Conservation (phyloP, 2,113 vertebrate species). For the Neotragus pygmaeus region DNA sequence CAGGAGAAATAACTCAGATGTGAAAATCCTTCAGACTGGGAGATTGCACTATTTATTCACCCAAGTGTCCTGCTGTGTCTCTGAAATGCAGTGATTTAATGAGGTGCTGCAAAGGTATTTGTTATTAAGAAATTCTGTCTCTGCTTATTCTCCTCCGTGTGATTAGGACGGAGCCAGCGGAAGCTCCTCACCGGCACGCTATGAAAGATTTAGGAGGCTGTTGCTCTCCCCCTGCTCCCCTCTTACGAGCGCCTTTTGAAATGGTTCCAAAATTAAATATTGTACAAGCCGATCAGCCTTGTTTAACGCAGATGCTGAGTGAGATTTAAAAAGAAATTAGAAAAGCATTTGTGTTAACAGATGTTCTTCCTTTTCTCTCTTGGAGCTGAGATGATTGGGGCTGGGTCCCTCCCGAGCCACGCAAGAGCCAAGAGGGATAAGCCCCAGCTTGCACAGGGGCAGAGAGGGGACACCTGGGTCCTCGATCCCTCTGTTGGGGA, state of each 20-base stretch:
- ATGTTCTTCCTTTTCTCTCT: slow-evolving; percentile 74
- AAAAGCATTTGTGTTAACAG: slow-evolving; percentile 78
- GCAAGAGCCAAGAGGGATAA: slow-evolving; percentile 14
- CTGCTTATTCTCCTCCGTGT: slow-evolving; percentile 48
- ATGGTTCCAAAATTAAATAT: slow-evolving; percentile 75
- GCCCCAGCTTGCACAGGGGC: not conserved
- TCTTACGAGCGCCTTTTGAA: slow-evolving; percentile 66
- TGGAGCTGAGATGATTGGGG: not conserved
- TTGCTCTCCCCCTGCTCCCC: slow-evolving; percentile 47
- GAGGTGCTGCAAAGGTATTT: slow-evolving; percentile 82
- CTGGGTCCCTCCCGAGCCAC: slow-evolving; percentile 38
- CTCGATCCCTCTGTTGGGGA: not conserved
- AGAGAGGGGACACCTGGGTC: not conserved
- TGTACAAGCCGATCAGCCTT: slow-evolving; percentile 70
- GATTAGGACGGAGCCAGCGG: slow-evolving; percentile 46
- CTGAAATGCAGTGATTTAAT: slow-evolving; percentile 82
- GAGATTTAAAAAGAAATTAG: slow-evolving; percentile 71
- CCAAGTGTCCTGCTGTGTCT: slow-evolving; percentile 81
- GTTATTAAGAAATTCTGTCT: slow-evolving; percentile 73
- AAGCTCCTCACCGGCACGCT: slow-evolving; percentile 59
- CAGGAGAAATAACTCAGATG: slow-evolving; percentile 79
- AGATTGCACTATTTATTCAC: slow-evolving; percentile 84
- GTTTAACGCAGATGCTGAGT: slow-evolving; percentile 72
- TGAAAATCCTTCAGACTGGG: slow-evolving; percentile 79
- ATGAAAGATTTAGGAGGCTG: slow-evolving; percentile 71